Evolutionary conservation across 2,113 vertebrate genomes (phyloP).

Genomic region (Ginglymostoma cirratum): DNA sequence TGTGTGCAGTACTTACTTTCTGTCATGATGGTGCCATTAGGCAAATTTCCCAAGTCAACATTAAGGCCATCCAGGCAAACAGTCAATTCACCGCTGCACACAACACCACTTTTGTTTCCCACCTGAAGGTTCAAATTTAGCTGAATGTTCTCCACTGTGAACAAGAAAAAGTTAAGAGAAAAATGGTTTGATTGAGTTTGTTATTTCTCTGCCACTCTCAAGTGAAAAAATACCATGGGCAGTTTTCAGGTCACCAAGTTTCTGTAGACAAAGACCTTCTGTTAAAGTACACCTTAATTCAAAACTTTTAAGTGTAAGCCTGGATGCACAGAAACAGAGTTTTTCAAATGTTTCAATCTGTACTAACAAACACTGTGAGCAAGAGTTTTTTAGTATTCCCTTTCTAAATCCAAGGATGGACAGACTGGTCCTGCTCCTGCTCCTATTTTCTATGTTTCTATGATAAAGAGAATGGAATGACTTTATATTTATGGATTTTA

Average conservation of each 20-base stretch:
- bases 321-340: neutral
- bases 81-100: constrained; percentile 83
- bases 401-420: neutral
- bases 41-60: constrained; percentile 83
- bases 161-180: constrained; percentile 39
- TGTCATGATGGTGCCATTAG: constrained; percentile 69
- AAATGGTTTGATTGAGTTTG: constrained; percentile 24
- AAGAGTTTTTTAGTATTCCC: neutral
- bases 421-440: neutral
- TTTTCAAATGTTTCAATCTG: neutral
- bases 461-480: too few species aligned
- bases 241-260: neutral
- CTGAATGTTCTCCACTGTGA: constrained; percentile 89
- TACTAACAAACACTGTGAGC: neutral
- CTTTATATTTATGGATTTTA: too few species aligned
- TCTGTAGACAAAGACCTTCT: constrained; percentile 6
- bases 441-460: too few species aligned
- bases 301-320: neutral
- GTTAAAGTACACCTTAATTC: neutral
- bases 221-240: constrained; percentile 13
- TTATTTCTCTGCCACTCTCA: neutral
- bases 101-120: constrained; percentile 89
- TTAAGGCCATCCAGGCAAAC: constrained; percentile 85
- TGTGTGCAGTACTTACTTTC: constrained; percentile 75
- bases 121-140: constrained; percentile 88